Evolutionary conservation across 1,140 invertebrate genomes (phyloP).

Genomic region (Bombus ignitus): DNA sequence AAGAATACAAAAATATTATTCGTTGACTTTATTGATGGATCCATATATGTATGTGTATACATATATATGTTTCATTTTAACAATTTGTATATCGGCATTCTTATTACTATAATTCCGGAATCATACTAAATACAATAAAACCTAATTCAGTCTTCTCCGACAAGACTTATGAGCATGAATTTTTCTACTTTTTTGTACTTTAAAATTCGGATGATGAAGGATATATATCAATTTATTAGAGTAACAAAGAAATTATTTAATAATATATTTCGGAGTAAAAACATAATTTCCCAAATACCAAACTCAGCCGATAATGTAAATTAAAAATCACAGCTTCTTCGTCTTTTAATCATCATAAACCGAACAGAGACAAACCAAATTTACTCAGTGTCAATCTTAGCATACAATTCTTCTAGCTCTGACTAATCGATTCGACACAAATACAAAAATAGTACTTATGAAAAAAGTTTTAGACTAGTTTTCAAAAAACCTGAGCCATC

Average conservation of each 20-base stretch:
- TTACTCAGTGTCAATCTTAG: background rate
- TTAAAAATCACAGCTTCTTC: constrained; percentile 43
- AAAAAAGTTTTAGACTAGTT: constrained; percentile 32
- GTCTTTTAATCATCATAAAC: background rate
- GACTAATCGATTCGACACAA: background rate
- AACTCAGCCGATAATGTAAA: background rate
- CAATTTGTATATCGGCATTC: constrained; percentile 28
- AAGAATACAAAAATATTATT: constrained; percentile 42
- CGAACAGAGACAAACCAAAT: background rate
- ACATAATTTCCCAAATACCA: background rate
- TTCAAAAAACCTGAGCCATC: constrained; percentile 17
- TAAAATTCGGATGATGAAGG: background rate
- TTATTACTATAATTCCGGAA: constrained; percentile 15
- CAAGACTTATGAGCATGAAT: constrained; percentile 1
- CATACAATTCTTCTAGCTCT: background rate
- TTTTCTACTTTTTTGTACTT: constrained; percentile 33
- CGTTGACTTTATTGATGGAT: constrained; percentile 37
- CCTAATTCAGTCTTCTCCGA: constrained; percentile 33
- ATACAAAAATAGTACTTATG: constrained; percentile 15
- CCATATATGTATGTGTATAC: background rate
- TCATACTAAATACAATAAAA: constrained; percentile 42
- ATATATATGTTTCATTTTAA: constrained; percentile 25
- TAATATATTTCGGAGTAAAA: background rate
- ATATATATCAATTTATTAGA: background rate
- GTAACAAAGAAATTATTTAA: background rate